phyloP scores from a whole-genome alignment of 2,888 invertebrate genomes.

The Drosophila algonquin region DNA sequence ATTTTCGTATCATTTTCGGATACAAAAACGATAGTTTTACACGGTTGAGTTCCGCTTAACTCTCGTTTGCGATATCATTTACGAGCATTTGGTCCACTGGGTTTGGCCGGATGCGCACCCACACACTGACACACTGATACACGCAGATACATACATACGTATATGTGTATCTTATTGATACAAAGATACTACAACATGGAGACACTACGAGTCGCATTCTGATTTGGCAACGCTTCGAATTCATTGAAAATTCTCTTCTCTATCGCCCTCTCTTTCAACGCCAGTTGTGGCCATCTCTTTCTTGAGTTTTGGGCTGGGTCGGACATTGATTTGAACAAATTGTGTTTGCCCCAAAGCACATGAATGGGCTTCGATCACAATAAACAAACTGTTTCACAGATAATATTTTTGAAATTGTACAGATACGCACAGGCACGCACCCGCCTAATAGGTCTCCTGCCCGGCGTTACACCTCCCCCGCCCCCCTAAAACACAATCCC shows the following conservation, averaged over 20 bases:
- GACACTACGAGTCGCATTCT: constrained; percentile 39
- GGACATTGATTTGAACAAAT: constrained; percentile 20
- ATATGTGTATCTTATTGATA: constrained; percentile 10
- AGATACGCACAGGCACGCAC: constrained; percentile 39
- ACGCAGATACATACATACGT: constrained; percentile 12
- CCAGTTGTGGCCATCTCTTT: background rate
- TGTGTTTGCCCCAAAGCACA: constrained; percentile 27
- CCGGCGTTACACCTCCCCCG: background rate
- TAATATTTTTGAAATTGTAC: constrained; percentile 69
- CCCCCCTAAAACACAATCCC: no score
- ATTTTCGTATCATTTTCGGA: no score
- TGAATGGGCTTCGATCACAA: constrained; percentile 60
- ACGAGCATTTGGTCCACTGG: no score
- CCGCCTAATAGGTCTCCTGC: constrained; percentile 15
- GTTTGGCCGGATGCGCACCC: constrained; percentile 61
- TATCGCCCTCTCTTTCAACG: constrained; percentile 9
- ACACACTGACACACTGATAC: constrained; percentile 34
- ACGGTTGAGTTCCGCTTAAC: no score
- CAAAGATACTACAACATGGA: constrained; percentile 9
- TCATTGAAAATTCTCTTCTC: constrained; percentile 21
- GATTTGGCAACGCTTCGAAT: constrained; percentile 31
- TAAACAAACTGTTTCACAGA: constrained; percentile 68
- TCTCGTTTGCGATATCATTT: no score
- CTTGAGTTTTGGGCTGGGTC: constrained; percentile 12
- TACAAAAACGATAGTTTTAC: no score